Base-by-base conservation (phyloP, 1,140 invertebrate species). In the Papilio polytes region DNA sequence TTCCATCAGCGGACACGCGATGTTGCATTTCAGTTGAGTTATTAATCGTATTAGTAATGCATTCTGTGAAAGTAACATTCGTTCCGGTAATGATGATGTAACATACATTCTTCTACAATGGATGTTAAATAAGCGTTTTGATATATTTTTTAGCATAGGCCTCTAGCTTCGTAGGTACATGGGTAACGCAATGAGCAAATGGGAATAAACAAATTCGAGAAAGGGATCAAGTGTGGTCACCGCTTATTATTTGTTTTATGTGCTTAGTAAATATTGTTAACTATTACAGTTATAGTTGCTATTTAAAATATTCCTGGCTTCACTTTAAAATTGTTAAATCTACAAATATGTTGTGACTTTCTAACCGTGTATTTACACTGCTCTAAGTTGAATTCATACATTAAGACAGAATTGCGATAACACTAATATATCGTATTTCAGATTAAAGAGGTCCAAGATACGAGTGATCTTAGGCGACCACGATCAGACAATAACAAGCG, bases 391-490 rank as follows among this genome's bases (percentile, higher is more conserved):
- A 46, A 8, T 10, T 46, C 44, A 51, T 51, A 15, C 12, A 4
- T 15, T 15, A 51, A 51, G 15, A 15, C 15, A 51, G 15, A 18
- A 51, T 15, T 48, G 20, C n/a, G 8, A 8, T 56, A 56, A 56
- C 53, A 56, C 53, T 20, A 18, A 56, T 56, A 56, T 31, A 18
- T 8, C 13, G 1, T 18, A 9, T 93, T 92, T 82, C 94, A 97
- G 97, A 85, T 90, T 98, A 20, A 97, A 97, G 89, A 95, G 97
- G 74, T 97, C 97, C 0, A 97, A 97, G 91, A 98, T 98, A 72
- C 95, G 97, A 3, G 96, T 98, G 0, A 96, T 98, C 66, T 96
- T 98, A 9, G 94, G 98, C 9, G 98, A 98, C 89, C 97, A 98
- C 85, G 97, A 98, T 90, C 97, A 98, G 89, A 97, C 96, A 48